phyloP scores from a whole-genome alignment of 2,888 invertebrate species.

The Matsumyia berberina region DNA sequence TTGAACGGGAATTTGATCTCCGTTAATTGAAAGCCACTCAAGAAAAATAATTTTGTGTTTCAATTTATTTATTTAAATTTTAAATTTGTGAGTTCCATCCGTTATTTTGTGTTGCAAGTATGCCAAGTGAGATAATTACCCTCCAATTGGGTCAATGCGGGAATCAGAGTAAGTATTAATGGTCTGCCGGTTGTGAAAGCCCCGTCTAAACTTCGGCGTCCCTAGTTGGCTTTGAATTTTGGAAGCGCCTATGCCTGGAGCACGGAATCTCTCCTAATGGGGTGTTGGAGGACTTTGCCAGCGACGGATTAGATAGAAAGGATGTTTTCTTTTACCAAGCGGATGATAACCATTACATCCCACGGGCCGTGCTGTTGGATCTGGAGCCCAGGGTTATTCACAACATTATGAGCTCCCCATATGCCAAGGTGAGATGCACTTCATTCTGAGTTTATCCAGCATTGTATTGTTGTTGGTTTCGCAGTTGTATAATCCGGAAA shows the following conservation, averaged over 20 bases:
- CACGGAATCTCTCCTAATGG: constrained; percentile 99
- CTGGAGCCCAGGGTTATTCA: constrained; percentile 99
- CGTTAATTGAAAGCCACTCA: background rate
- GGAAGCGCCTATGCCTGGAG: constrained; percentile 98
- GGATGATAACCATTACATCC: constrained; percentile 99
- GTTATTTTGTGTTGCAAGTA: constrained; percentile 81
- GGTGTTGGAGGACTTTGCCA: constrained; percentile 94
- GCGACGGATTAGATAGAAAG: constrained; percentile 97
- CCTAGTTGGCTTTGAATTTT: constrained; percentile 98
- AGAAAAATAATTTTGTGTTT: background rate
- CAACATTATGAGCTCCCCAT: constrained; percentile 97
- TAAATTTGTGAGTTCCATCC: background rate
- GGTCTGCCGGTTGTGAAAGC: background rate
- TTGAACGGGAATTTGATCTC: constrained; percentile 3
- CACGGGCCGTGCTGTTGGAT: constrained; percentile 97
- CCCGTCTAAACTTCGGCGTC: background rate
- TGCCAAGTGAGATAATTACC: constrained; percentile 99
- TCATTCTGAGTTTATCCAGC: constrained; percentile 8
- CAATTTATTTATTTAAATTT: background rate
- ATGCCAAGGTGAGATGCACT: constrained; percentile 90
- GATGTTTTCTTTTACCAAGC: constrained; percentile 99
- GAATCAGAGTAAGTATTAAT: constrained; percentile 95
- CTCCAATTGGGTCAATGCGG: constrained; percentile 93
- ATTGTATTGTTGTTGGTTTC: background rate
- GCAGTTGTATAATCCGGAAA: constrained; percentile 98